phyloP scores from a whole-genome alignment of 2,113 vertebrate genomes.

The Mobula hypostoma region DNA sequence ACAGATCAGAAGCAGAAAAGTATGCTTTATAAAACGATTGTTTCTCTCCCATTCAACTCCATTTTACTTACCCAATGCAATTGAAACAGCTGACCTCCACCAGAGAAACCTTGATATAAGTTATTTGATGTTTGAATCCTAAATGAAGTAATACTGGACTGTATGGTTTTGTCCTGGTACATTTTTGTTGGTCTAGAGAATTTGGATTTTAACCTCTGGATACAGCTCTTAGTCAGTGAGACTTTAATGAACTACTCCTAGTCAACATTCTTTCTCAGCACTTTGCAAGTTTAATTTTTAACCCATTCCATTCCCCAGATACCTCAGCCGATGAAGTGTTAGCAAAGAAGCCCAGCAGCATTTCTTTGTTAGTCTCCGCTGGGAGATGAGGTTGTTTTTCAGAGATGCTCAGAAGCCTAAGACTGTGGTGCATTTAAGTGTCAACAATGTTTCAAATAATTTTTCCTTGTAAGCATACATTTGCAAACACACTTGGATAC shows the following conservation, averaged over 20 bases:
- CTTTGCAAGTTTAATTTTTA: conserved; percentile 6
- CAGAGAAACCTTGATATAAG: neutral
- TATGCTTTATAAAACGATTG: neutral
- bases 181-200: conserved; percentile 16
- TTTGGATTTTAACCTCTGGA: neutral
- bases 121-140: conserved; percentile 28
- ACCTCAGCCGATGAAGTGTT: neutral
- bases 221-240: neutral
- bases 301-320: neutral
- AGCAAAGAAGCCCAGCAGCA: neutral
- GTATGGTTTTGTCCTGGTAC: neutral
- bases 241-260: neutral
- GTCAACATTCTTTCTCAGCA: neutral
- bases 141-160: conserved; percentile 12
- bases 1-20: neutral
- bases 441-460: neutral
- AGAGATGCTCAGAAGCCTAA: too few species aligned
- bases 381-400: neutral
- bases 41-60: neutral
- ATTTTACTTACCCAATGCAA: neutral
- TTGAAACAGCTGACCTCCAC: conserved; percentile 16
- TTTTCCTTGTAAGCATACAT: neutral
- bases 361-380: neutral
- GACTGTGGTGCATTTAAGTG: neutral
- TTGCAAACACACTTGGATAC: too few species aligned